Evolutionary conservation across 2,797 vertebrate genomes (phyloP).

Genomic region (Parambassis ranga): DNA sequence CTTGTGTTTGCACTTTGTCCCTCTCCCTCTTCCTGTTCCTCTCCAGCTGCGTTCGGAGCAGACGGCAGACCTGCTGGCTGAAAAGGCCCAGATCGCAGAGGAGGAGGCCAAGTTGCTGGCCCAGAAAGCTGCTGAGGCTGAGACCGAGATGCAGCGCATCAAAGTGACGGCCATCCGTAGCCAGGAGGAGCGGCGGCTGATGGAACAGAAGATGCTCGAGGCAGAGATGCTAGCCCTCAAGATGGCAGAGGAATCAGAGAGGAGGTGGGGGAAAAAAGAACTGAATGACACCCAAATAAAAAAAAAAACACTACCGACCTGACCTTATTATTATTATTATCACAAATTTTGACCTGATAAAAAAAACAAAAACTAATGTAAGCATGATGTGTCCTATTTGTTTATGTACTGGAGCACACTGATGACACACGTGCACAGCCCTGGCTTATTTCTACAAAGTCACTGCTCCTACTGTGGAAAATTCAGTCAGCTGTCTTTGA

Average conservation of each 20-base stretch:
- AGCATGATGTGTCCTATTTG: too few relatives aligned
- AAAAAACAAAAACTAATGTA: too few relatives aligned
- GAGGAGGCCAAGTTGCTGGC: slow-evolving; percentile 96
- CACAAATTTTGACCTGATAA: too few relatives aligned
- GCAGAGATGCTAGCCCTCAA: slow-evolving; percentile 92
- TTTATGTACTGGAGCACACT: too few relatives aligned
- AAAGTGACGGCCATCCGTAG: slow-evolving; percentile 91
- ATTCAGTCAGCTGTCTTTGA: too few relatives aligned
- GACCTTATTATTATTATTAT: too few relatives aligned
- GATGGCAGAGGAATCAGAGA: slow-evolving; percentile 95
- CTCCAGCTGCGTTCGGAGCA: slow-evolving; percentile 92
- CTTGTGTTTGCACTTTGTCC: neutral
- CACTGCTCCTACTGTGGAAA: too few relatives aligned
- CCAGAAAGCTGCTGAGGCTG: slow-evolving; percentile 93
- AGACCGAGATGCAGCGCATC: slow-evolving; percentile 93
- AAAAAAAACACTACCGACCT: too few relatives aligned
- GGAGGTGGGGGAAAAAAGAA: slow-evolving; percentile 79
- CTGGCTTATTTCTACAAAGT: too few relatives aligned
- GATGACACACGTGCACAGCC: too few relatives aligned
- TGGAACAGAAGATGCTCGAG: slow-evolving; percentile 98
- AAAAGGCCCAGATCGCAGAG: slow-evolving; percentile 95
- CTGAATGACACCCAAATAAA: too few relatives aligned
- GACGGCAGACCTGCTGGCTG: slow-evolving; percentile 92
- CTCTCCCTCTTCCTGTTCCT: neutral
- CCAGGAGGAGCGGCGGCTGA: slow-evolving; percentile 91